Conservation (phyloP, 2,888 invertebrate genomes). For the Sussaba pulchella region DNA sequence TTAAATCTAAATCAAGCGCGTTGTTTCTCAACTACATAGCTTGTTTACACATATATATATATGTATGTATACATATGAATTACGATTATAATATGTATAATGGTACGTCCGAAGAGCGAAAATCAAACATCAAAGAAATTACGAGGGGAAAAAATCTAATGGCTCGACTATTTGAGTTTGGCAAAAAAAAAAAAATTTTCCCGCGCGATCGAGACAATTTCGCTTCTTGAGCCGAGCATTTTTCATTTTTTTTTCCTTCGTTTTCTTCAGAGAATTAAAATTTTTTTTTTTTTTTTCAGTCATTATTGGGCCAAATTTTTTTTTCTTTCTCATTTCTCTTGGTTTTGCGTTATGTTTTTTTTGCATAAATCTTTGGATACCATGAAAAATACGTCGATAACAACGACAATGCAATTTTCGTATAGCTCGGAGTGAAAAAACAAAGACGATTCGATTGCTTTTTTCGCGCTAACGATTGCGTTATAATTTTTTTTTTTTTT, state of each 20-base stretch:
- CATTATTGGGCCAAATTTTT: conserved; percentile 49
- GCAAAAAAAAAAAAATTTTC: conserved; percentile 44
- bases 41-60: conserved; percentile 69
- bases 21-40: conserved; percentile 71
- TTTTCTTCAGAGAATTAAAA: not conserved
- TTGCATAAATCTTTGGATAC: conserved; percentile 63
- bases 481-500: conserved; percentile 3
- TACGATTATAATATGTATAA: conserved; percentile 71
- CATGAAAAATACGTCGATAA: conserved; percentile 61
- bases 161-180: too few species aligned
- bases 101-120: conserved; percentile 65
- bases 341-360: conserved; percentile 15
- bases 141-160: conserved; percentile 27
- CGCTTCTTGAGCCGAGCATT: too few species aligned
- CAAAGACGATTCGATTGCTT: conserved; percentile 26
- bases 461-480: too few species aligned
- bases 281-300: conserved; percentile 35
- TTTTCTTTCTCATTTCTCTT: conserved; percentile 18
- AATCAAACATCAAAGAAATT: conserved; percentile 55
- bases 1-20: conserved; percentile 64
- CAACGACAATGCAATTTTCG: conserved; percentile 56
- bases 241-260: too few species aligned
- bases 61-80: conserved; percentile 71
- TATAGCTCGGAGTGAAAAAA: conserved; percentile 43
- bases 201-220: conserved; percentile 44